Conservation (phyloP, 1,140 invertebrate genomes). For the Drosophila simulans region DNA sequence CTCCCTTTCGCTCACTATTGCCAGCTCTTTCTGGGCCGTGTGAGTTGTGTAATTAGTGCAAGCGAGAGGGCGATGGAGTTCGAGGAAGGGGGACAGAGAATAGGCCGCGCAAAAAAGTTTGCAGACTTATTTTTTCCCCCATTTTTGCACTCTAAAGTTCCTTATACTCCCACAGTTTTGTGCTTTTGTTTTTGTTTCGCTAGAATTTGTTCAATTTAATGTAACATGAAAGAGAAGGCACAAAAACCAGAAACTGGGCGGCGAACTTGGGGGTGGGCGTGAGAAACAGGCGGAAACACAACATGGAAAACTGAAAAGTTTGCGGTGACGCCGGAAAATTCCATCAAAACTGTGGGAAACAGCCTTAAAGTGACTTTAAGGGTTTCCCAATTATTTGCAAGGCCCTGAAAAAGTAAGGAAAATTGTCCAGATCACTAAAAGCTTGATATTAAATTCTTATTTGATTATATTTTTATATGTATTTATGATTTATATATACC, state of each 20-base stretch:
- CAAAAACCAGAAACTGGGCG: constrained; percentile 8
- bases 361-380: constrained; percentile 23
- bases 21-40: constrained; percentile 9
- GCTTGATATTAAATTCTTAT: no score
- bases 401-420: background rate
- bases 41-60: constrained; percentile 46
- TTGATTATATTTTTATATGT: no score
- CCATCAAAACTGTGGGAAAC: constrained; percentile 7
- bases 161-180: constrained; percentile 28
- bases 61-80: constrained; percentile 2
- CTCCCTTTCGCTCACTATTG: background rate
- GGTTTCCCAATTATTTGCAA: background rate
- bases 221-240: constrained; percentile 26
- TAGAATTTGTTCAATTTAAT: constrained; percentile 64
- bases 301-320: constrained; percentile 48
- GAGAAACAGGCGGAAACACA: constrained; percentile 11
- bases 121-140: constrained; percentile 41
- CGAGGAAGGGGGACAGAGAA: constrained; percentile 7
- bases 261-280: background rate
- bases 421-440: background rate
- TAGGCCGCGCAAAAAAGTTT: constrained; percentile 54
- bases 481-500: no score
- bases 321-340: constrained; percentile 39
- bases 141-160: constrained; percentile 12
- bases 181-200: constrained; percentile 44